phyloP scores from a whole-genome alignment of 2,797 vertebrate species.

The Danio albolineatus region DNA sequence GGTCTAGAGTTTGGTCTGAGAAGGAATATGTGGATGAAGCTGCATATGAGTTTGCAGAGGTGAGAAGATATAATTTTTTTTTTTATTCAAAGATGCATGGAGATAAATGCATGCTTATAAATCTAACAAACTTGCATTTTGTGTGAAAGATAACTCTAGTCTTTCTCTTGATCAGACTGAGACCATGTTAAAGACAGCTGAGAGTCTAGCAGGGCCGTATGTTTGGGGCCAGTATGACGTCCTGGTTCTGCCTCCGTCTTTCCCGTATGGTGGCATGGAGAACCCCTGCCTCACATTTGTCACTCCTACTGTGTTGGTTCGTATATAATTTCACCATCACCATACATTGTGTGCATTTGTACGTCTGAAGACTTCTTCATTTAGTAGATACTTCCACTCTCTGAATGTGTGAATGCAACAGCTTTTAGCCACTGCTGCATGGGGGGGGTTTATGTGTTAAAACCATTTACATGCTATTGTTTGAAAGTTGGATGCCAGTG shows the following conservation, averaged over 20 bases:
- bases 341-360: background rate
- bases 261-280: slow-evolving; percentile 97
- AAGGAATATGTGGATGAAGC: slow-evolving; percentile 91
- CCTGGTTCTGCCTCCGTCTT: slow-evolving; percentile 93
- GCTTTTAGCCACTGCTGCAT: background rate
- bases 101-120: too few relatives aligned
- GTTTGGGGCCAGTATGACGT: slow-evolving; percentile 96
- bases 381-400: background rate
- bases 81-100: background rate
- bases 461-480: background rate
- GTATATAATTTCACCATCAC: slow-evolving; percentile 34
- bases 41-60: slow-evolving; percentile 94
- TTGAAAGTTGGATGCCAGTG: background rate
- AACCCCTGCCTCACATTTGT: slow-evolving; percentile 97
- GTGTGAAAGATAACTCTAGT: background rate
- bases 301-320: slow-evolving; percentile 93
- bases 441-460: too few relatives aligned
- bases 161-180: slow-evolving; percentile 84
- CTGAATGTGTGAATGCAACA: background rate
- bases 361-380: background rate
- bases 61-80: slow-evolving; percentile 59
- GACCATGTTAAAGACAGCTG: slow-evolving; percentile 91
- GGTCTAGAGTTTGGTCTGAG: slow-evolving; percentile 95
- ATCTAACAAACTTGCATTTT: background rate
- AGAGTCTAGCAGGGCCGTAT: slow-evolving; percentile 91